Evolutionary conservation across 2,113 vertebrate genomes (phyloP), one percentile per base, ranked within the genome.

Genomic region (Apus apus): DNA sequence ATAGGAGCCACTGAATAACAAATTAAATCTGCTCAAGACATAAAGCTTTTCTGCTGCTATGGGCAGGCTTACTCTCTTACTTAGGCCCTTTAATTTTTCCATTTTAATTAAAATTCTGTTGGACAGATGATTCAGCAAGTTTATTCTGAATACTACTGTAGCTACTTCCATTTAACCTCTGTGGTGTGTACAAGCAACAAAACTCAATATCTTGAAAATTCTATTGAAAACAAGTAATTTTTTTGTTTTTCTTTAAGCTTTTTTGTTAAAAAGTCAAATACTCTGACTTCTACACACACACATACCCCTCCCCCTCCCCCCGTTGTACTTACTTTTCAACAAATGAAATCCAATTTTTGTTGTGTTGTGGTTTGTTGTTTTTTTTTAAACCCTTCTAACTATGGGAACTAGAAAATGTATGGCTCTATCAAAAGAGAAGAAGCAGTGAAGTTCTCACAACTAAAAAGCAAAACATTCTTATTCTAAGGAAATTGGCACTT

Each of bases 1-100:
- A 76, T 11, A 87, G 90, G 25, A 93, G 76, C 62, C 48, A 89
- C 79, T 45, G 75, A 80, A 64, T 34, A 94, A 90, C 56, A 89
- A 93, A 87, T 53, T 29, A 40, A 75, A 51, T 51, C 45, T 76
- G 56, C 36, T 89, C 40, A 74, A 92, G 62, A 75, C 77, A 54
- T 57, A 78, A 89, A 89, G 75, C 57, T 68, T 80, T 17, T 32
- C 30, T 22, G 9, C 56, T 89, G 62, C 72, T 82, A 9, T 6
- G 56, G 30, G 36, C 13, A 78, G 26, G 19, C 48, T 50, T 72
- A 51, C 16, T 72, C 30, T 94, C 80, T 76, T 53, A 25, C n/a
- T 56, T 61, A 58, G 45, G 26, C 25, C 30, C n/a, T 72, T 57
- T 58, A 30, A 51, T 85, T 75, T 23, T 34, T 65, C 66, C 74